Base-by-base conservation (phyloP, 2,888 invertebrate species). In the Choreutis nemorana region DNA sequence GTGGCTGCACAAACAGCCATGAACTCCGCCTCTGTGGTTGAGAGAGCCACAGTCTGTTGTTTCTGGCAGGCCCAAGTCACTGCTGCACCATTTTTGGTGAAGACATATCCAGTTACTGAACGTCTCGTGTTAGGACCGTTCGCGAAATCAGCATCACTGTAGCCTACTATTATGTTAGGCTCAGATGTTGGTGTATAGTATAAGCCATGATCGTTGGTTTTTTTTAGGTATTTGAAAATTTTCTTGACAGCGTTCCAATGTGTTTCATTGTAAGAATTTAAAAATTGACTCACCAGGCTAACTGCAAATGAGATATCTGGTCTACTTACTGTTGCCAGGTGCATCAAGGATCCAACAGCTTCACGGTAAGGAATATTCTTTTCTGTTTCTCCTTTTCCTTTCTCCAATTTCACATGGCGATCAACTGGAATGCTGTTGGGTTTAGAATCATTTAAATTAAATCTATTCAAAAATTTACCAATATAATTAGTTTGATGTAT, bases 71-170 rank as follows among this genome's bases (percentile, higher is more conserved):
- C 24, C 13, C 24, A 24, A 24, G 34, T 34, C 22, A 36, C 12
- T 2, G 32, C 36, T 9, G 32, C 36, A n/a, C 27, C 37, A 31
- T 32, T 32, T 18, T 29, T 31, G 1, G 28, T 25, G 23, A 32
- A 37, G 2, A 37, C 34, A 29, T 34, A 34, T 2, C 34, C 34
- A 16, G 34, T 34, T 3, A 21, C 8, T 6, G 36, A 39, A 6
- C 30, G 13, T 10, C 36, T 14, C 20, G 36, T 33, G 6, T 12
- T 7, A 3, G 9, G 27, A 22, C 31, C 38, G 18, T 35, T 36
- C 1, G 44, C 44, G 34, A 30, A 42, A 10, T 37, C 40, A 9
- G 39, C 29, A 29, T 42, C 39, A 31, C 37, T 35, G 16, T 34
- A 42, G 5, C 35, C 37, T 7, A 31, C 4, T 14, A 22, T 33